Percentiles rank a stretch among this genome's conserved stretches.
Evolutionary conservation across 2,888 invertebrate species (phyloP).

Genomic region (Andrena praecox): DNA sequence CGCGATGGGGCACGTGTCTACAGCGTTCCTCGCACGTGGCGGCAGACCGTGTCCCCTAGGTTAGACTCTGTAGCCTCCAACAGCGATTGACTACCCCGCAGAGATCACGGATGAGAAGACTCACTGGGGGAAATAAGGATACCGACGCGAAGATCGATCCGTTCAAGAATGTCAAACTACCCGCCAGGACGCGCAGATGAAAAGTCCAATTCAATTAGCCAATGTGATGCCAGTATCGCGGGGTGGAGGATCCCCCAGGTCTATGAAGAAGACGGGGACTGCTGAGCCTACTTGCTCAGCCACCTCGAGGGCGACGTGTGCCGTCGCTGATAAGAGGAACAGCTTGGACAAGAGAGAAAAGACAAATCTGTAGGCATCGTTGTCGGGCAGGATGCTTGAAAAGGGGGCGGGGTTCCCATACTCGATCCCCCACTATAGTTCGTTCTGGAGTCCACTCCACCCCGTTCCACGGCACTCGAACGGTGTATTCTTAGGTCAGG

Average conservation of each 20-base stretch:
- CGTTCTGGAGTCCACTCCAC: constrained; percentile 73
- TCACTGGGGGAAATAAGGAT: constrained; percentile 4
- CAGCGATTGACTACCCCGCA: neutral
- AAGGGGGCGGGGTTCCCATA: constrained; percentile 61
- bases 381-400: constrained; percentile 63
- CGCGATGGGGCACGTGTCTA: constrained; percentile 37
- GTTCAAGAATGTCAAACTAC: constrained; percentile 37
- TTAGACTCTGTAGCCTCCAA: neutral
- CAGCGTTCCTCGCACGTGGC: constrained; percentile 50
- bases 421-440: constrained; percentile 60
- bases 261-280: neutral
- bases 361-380: constrained; percentile 72
- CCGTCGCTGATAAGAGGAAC: constrained; percentile 33
- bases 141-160: constrained; percentile 38
- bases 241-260: neutral
- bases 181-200: constrained; percentile 19
- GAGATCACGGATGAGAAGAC: neutral
- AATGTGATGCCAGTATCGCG: constrained; percentile 29
- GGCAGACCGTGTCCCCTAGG: neutral
- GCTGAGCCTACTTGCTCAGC: constrained; percentile 1
- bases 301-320: constrained; percentile 21
- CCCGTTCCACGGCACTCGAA: constrained; percentile 73
- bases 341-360: constrained; percentile 57
- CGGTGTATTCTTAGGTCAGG: constrained; percentile 81
- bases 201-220: constrained; percentile 36